Evolutionary conservation across 2,797 vertebrate genomes (phyloP), one percentile per base, ranked within the genome.

Genomic region (Nothura maculosa): DNA sequence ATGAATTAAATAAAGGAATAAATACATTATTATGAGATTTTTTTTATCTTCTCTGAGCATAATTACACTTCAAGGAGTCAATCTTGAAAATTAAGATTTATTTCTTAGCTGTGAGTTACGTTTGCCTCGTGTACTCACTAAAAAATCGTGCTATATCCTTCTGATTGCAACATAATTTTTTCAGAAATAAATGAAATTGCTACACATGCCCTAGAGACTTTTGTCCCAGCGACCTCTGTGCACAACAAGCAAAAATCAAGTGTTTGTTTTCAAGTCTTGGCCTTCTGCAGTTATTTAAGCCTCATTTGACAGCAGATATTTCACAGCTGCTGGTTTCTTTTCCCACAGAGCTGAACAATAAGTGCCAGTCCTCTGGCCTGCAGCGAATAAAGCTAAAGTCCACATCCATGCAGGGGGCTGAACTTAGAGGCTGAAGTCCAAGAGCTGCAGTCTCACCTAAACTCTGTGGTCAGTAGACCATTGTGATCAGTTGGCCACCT

Each of bases 221-320:
- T 69, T 90, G 25, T 85, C 79, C 6, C 40, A 8, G 4, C 52
- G 12, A 18, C 73, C 19, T 85, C 30, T 83, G n/a, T 17, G 19
- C 25, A 38, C 17, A 6, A 80, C 34, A 60, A 80, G 66, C 13
- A 55, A 72, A 72, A 48, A 4, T 3, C n/a, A 5, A 69, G 32
- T 15, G 66, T 72, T 80, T 66, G 27, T 85, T 82, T 90, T 85
- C 8, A 88, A 85, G 77, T 63, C 19, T n/a, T 28, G 77, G 25
- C 22, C 9, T 52, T 57, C 50, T 63, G 12, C 17, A 20, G 10
- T 87, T 78, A 12, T 14, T 81, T 38, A 74, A 55, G 43, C 5
- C 47, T 67, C 62, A 22, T 50, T 70, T 83, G 57, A 83, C 52
- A 70, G 12, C 15, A 88, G 47, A 50, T 67, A 55, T 11, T 74